These are phyloP conservation scores for Schlechtendalia chinensis DNA, from an alignment of 1,140 invertebrate genomes.

Conservation along the genomic window DNA sequence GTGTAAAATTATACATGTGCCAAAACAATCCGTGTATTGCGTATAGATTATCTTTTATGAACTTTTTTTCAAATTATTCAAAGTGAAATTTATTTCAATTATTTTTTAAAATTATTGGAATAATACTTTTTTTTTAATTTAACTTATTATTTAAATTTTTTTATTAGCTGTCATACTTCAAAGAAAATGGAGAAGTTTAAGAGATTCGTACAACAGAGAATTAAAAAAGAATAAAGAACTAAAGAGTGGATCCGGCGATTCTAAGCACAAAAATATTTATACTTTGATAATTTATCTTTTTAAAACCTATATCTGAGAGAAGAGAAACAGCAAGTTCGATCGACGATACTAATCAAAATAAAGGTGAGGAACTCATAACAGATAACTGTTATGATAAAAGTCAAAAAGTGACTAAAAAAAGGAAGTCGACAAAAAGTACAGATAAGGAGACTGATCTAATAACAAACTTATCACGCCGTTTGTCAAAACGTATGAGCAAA, in stretches of 20 bases:
- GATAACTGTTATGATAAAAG: conserved; percentile 14
- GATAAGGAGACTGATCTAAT: conserved; percentile 14
- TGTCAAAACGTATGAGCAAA: conserved; percentile 12
- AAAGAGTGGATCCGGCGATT: conserved; percentile 3
- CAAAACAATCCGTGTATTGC: conserved; percentile 17
- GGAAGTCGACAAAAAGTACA: neutral
- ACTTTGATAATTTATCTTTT: conserved; percentile 25
- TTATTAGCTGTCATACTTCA: conserved; percentile 15
- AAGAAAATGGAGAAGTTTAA: conserved; percentile 32
- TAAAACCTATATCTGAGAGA: conserved; percentile 24
- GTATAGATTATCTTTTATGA: conserved; percentile 31
- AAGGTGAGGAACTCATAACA: conserved; percentile 18
- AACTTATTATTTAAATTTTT: conserved; percentile 21
- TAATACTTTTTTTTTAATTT: conserved; percentile 15
- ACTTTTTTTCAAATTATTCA: conserved; percentile 4
- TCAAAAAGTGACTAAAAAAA: conserved; percentile 19
- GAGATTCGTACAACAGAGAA: conserved; percentile 16
- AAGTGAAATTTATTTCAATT: conserved; percentile 5
- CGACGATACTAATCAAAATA: conserved; percentile 19
- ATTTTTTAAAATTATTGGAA: neutral
- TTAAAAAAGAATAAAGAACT: conserved; percentile 19
- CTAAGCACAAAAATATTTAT: conserved; percentile 19
- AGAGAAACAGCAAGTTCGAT: conserved; percentile 15
- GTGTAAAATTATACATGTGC: no score
- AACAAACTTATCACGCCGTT: conserved; percentile 15